These are phyloP conservation scores for Amphipoea lucens DNA, from an alignment of 2,888 invertebrate genomes.

Conservation along the genomic window DNA sequence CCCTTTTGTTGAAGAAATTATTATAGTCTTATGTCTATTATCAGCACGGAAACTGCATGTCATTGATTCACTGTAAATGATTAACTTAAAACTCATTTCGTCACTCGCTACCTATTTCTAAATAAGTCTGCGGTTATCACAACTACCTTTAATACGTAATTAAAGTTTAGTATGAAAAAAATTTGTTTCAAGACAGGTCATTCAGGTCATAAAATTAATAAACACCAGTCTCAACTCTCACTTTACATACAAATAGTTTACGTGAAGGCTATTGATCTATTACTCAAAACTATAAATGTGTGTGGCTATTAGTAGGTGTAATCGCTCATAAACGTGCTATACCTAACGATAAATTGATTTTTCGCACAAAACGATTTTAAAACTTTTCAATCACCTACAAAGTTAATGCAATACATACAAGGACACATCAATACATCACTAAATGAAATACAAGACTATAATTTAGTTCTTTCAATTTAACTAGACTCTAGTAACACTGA, in stretches of 20 bases:
- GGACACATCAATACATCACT: background rate
- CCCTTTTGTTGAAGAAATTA: constrained; percentile 9
- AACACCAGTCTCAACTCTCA: background rate
- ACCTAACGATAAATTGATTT: constrained; percentile 33
- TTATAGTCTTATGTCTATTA: background rate
- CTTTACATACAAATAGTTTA: constrained; percentile 20
- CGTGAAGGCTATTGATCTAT: constrained; percentile 32
- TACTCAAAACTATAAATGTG: constrained; percentile 25
- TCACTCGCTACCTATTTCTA: background rate
- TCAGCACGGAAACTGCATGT: background rate
- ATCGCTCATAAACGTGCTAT: constrained; percentile 6
- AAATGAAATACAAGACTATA: background rate
- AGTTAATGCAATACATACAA: constrained; percentile 10
- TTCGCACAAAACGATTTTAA: constrained; percentile 20
- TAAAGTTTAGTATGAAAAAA: background rate
- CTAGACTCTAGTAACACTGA: background rate
- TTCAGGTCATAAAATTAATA: constrained; percentile 24
- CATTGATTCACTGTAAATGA: background rate
- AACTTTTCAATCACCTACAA: constrained; percentile 18
- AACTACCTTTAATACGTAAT: background rate
- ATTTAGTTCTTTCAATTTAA: background rate
- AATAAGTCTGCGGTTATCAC: background rate
- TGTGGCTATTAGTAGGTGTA: constrained; percentile 29
- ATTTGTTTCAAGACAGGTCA: background rate
- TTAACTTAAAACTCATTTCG: background rate